Base-by-base conservation (phyloP, 2,113 vertebrate genomes). In the Rutilus rutilus region DNA sequence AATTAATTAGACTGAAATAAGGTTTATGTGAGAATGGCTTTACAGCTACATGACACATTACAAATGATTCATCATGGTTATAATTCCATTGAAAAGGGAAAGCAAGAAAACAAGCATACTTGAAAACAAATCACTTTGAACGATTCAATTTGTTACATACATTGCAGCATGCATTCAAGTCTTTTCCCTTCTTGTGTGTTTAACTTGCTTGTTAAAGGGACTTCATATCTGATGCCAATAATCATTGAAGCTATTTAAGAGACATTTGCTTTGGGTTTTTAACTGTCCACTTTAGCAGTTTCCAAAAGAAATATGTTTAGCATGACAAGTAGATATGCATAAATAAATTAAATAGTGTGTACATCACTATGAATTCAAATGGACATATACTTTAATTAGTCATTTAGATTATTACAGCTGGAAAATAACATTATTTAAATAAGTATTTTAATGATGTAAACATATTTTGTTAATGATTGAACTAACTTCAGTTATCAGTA, bases 201-300 rank as follows among this genome's bases (percentile, higher is more conserved):
- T 91, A 92, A 92, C 92, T 93, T 87, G 86, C 95, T 96, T 95
- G 98, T 99, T 99, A 99, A 99, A 99, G 98, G 98, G 98, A 99
- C 98, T 98, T 97, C 96, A 94, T 95, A 96, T 96, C 94, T 95
- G 92, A 90, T 89, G 96, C 96, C 96, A 97, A 96, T 93, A 91
- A 94, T 96, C 95, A 90, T 96, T 96, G 95, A 97, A 96, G 93
- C 97, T 98, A 98, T 97, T 99, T 99, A 98, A 96, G 96, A 90
- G 90, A 94, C 96, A 93, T 95, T 95, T 96, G 97, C 96, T 93
- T 89, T 89, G 94, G 95, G 39, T 54, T 98, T 98, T 97, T 97
- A 95, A 95, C 95, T 94, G 96, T 95, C 93, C 94, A 95, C 90
- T 95, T 97, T 96, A 96, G 96, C 96, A 96, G 95, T 95, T 95